These are phyloP conservation scores for Gisinianus flammeolus DNA, from an alignment of 2,888 invertebrate genomes.

Conservation along the genomic window DNA sequence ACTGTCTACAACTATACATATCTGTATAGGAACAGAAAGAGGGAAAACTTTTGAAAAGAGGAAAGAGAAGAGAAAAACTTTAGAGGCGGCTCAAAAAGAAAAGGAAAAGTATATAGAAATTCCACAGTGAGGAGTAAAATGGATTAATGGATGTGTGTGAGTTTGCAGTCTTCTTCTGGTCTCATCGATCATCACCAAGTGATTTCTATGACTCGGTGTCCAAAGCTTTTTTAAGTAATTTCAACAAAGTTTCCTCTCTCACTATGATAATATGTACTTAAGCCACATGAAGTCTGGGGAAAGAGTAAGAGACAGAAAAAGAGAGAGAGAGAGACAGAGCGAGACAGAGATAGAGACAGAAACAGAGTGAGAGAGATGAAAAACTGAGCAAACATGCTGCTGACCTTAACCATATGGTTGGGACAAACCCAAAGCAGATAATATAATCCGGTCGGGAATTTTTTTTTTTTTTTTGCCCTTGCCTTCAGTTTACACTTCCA, in stretches of 20 bases:
- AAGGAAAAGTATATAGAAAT: too few relatives aligned
- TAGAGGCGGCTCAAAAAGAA: too few relatives aligned
- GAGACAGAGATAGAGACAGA: background rate
- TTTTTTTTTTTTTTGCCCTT: background rate
- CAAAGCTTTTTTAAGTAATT: conserved; percentile 2
- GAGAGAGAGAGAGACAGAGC: background rate
- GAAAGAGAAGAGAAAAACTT: background rate
- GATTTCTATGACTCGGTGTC: conserved; percentile 25
- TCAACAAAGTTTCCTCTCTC: background rate
- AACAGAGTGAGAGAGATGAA: background rate
- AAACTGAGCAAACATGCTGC: background rate
- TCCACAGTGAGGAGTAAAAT: conserved; percentile 9
- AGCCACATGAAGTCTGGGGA: too few relatives aligned
- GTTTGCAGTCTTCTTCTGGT: background rate
- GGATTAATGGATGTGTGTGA: conserved; percentile 25
- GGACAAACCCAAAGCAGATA: background rate
- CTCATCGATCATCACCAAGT: conserved; percentile 23
- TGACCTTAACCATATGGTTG: conserved; percentile 4
- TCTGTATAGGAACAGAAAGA: too few relatives aligned
- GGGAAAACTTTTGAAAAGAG: conserved; percentile 2
- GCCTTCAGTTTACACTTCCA: background rate
- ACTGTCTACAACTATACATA: too few relatives aligned
- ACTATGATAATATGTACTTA: conserved; percentile 4
- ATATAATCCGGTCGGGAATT: background rate
- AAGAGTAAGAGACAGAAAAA: background rate